A percentile compares a stretch with the other conserved stretches of the same genome.
Conservation (phyloP, 2,888 invertebrate species). For the Meliscaeva auricollis region DNA sequence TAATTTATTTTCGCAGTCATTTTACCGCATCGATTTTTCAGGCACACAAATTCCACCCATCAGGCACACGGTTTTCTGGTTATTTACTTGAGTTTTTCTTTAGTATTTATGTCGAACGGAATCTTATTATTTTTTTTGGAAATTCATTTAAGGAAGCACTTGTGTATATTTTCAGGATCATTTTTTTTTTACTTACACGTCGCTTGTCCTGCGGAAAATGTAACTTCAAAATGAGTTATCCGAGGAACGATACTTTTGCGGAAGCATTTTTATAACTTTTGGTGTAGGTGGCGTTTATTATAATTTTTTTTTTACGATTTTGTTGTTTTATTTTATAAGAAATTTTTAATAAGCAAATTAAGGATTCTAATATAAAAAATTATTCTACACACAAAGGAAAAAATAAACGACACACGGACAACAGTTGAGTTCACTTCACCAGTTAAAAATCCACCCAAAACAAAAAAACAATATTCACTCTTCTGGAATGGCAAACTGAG, state of each 20-base stretch:
- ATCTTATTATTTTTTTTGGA: no score
- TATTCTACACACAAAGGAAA: conserved; percentile 38
- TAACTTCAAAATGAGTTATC: conserved; percentile 41
- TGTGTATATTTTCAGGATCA: conserved; percentile 18
- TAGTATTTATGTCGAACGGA: not conserved
- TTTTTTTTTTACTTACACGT: conserved; percentile 63
- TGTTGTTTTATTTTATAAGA: no score
- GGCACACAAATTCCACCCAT: conserved; percentile 55
- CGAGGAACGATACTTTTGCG: conserved; percentile 32
- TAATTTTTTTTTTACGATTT: not conserved
- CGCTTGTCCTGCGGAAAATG: conserved; percentile 46
- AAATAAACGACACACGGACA: conserved; percentile 47
- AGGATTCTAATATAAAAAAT: conserved; percentile 12
- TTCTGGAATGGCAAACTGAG: conserved; percentile 60
- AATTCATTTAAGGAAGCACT: no score
- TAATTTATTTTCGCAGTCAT: conserved; percentile 66
- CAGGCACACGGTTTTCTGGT: conserved; percentile 38
- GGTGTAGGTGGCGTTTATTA: not conserved
- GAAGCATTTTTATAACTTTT: conserved; percentile 37
- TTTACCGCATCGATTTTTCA: conserved; percentile 73
- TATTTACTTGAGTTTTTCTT: conserved; percentile 3
- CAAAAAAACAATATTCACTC: conserved; percentile 71
- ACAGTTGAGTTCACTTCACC: conserved; percentile 69
- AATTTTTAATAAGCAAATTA: conserved; percentile 11
- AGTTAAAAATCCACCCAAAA: conserved; percentile 72